Evolutionary conservation across 2,888 invertebrate species (phyloP), one percentile per base, ranked within the genome.

Genomic region (Chirona hameri): DNA sequence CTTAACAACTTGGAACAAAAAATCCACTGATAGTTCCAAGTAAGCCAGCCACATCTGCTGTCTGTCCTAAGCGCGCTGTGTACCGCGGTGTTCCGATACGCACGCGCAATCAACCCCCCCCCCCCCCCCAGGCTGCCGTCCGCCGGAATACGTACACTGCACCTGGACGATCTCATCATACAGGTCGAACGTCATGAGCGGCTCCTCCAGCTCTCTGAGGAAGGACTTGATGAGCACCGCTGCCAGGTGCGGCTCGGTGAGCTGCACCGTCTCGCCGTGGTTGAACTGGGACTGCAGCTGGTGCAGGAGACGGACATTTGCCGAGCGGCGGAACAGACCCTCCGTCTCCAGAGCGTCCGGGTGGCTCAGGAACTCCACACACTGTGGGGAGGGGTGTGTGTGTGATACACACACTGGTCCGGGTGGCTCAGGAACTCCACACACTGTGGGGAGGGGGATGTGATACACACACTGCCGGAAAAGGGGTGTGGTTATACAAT

Each of bases 161-260:
- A 98, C 96, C 86, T 94, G 92, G 83, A 95, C 91, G 84, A 98
- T 95, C 88, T 98, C 96, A 85, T 98, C 96, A 87, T 96, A 98
- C 0, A 98, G 90, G 86, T 96, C 96, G 88, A 93, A 97, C 0
- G 98, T 98, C 88, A 98, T 90, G 81, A 99, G 89, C 0, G 98
- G 98, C 87, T 99, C 98, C 85, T 94, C 93, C 81, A 99, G 89
- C 88, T 98, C 97, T 81, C 91, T 87, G 0, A 99, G 91, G 89
- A 98, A 99, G 72, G 95, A 95, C 90, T 99, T 99, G 83, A 99
- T 90, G 82, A 99, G 90, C 29, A 97, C 98, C 2, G 99, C 98
- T 24, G 99, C 96, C 86, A 95, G 93, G 88, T 99, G 97, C 0
- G 95, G 94, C 89, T 95, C 94, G 14, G 91, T 86, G 90, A 96